Evolutionary conservation across 2,797 vertebrate species (phyloP), one percentile per base, ranked within the genome.

Genomic region (Hapalemur alaotrensis): DNA sequence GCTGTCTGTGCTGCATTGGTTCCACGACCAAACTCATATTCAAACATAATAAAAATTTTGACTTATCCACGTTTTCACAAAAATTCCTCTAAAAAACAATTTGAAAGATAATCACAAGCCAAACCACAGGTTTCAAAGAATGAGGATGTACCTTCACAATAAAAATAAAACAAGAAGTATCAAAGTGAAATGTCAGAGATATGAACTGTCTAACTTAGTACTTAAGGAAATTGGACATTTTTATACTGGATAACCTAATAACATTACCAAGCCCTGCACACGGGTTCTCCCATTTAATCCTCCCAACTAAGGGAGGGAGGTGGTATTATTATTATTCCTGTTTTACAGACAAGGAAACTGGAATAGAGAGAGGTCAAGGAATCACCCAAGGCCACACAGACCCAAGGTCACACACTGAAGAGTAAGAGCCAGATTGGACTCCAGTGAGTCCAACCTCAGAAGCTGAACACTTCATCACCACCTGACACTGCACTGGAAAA

Each of bases 401-500:
- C 20, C 23, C 79, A 61, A 70, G 54, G 54, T 91, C 82, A 84
- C 35, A 89, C 46, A 80, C 61, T 65, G n/a, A 92, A 65, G 43
- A 93, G 23, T 57, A 86, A 61, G 75, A 86, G 75, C 35, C 84
- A 95, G 41, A 79, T 9, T 43, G 35, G 69, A 91, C 75, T 22
- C 50, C 78, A 81, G 38, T 23, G 48, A 78, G 25, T 81, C 46
- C 52, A 50, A 63, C 63, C 48, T 84, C 52, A 88, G 69, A 93
- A 80, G 57, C 81, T 63, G 25, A 95, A 73, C 43, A 85, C 46
- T 95, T 69, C 61, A 46, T 83, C 93, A 92, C 25, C 73, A 85
- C 50, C 30, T 91, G 73, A 73, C 28, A 72, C 13, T 54, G 23
- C 93, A 82, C 30, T 82, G 69, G 67, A 87, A 86, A 69, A 89